Evolutionary conservation across 2,888 invertebrate species (phyloP), one percentile per base, ranked within the genome.

Genomic region (Ischnura elegans): DNA sequence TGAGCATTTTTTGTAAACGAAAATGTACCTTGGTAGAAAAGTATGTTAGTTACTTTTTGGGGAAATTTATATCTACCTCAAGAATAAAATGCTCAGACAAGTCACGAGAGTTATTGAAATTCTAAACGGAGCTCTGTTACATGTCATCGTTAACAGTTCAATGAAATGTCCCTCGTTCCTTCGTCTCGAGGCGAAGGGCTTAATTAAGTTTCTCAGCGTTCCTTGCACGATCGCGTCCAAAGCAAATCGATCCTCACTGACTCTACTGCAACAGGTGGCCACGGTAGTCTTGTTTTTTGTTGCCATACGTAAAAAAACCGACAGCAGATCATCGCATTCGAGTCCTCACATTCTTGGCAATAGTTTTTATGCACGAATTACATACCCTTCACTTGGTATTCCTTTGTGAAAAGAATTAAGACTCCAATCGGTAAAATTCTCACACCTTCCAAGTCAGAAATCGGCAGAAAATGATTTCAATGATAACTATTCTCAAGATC

Each of bases 181-280:
- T 36, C 76, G 36, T 76, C 76, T 76, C n/a, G 13, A 36, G 76
- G 36, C 76, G 76, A 76, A 29, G 36, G 29, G 76, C 76, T 76
- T 76, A 76, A 76, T 76, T 76, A 76, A 76, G 29, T 76, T 76
- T 76, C 76, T 29, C 76, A 76, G 36, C 76, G 36, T 76, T 76
- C 8, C 76, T 76, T 36, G 36, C 76, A 76, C 76, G 76, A 76
- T 76, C 76, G 76, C 36, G 76, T 36, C 76, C 76, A 76, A 13
- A 36, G 76, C 29, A 76, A 76, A 76, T 76, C 76, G 76, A 76
- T 76, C 76, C 76, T 36, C 10, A 76, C 29, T 36, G 76, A 76
- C 76, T 76, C 29, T 36, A 36, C 36, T 76, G 76, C 76, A 76
- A 76, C 76, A 76, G 76, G 76, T 76, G 76, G 76, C 76, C n/a